Conservation (phyloP, 2,888 invertebrate genomes). For the Ceraclea dissimilis region DNA sequence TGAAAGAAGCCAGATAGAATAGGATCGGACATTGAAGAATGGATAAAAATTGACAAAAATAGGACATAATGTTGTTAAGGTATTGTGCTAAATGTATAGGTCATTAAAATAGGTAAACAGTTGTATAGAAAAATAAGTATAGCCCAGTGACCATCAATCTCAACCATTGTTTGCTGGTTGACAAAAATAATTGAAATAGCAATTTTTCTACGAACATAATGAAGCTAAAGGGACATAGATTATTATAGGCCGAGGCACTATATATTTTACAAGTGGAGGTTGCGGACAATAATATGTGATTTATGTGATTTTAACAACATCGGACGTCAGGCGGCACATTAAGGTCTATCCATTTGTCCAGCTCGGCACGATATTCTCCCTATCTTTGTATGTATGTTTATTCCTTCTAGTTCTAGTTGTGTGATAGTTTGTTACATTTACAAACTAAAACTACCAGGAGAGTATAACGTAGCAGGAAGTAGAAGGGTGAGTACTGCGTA, state of each 20-base stretch:
- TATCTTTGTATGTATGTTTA: not conserved
- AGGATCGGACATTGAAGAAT: no score
- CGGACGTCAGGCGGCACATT: conserved; percentile 20
- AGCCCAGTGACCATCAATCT: not conserved
- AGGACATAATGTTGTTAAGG: not conserved
- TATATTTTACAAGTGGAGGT: not conserved
- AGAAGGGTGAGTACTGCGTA: conserved; percentile 10
- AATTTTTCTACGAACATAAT: not conserved
- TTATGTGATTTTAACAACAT: conserved; percentile 19
- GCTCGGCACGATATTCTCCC: conserved; percentile 7
- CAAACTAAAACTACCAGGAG: conserved; percentile 6
- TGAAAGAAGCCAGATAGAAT: no score
- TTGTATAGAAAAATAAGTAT: not conserved
- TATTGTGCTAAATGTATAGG: not conserved
- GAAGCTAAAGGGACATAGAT: no score
- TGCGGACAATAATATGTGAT: conserved; percentile 16
- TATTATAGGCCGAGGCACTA: not conserved
- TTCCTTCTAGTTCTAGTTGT: not conserved
- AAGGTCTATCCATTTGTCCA: conserved; percentile 21
- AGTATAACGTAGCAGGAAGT: conserved; percentile 11
- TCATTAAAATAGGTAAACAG: no score
- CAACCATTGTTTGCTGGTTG: not conserved
- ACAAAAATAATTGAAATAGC: not conserved
- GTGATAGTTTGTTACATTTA: not conserved
- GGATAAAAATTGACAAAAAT: no score